These are phyloP conservation scores for Diadema setosum DNA, from an alignment of 35 echinoderm and acorn worm genomes.

Conservation along the genomic window DNA sequence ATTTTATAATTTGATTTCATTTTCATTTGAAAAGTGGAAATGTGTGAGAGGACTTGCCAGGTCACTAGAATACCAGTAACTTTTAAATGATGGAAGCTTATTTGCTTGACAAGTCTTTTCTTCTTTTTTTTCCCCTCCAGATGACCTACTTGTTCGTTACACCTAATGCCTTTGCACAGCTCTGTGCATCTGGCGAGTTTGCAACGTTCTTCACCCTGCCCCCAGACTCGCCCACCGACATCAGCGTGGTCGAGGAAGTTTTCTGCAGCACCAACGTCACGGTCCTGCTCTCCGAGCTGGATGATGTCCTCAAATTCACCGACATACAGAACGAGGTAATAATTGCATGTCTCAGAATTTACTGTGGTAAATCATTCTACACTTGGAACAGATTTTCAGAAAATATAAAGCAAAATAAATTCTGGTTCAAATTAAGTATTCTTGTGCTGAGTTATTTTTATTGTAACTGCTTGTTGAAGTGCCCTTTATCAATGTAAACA, in stretches of 20 bases:
- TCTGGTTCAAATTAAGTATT: no score
- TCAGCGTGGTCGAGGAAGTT: constrained; percentile 34
- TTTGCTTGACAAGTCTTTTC: background rate
- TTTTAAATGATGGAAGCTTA: background rate
- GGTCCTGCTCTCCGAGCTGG: constrained; percentile 33
- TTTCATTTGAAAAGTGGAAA: no score
- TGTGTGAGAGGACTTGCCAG: background rate
- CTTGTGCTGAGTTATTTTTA: no score
- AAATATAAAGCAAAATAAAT: no score
- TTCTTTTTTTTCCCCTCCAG: background rate
- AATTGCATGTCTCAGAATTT: no score
- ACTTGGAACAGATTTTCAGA: no score
- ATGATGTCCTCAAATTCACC: constrained; percentile 15
- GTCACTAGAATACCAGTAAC: background rate
- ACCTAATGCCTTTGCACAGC: constrained; percentile 2
- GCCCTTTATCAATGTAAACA: no score
- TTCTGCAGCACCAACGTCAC: constrained; percentile 61
- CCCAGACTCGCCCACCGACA: constrained; percentile 21
- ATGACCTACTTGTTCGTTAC: background rate
- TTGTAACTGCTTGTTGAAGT: no score
- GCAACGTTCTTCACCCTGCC: constrained; percentile 33
- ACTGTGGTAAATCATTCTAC: no score
- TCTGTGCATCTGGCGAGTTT: constrained; percentile 52
- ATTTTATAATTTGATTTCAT: no score
- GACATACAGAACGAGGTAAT: no score